Evolutionary conservation across 2,113 vertebrate genomes (phyloP).

Genomic region (Chascanopsetta lugubris): DNA sequence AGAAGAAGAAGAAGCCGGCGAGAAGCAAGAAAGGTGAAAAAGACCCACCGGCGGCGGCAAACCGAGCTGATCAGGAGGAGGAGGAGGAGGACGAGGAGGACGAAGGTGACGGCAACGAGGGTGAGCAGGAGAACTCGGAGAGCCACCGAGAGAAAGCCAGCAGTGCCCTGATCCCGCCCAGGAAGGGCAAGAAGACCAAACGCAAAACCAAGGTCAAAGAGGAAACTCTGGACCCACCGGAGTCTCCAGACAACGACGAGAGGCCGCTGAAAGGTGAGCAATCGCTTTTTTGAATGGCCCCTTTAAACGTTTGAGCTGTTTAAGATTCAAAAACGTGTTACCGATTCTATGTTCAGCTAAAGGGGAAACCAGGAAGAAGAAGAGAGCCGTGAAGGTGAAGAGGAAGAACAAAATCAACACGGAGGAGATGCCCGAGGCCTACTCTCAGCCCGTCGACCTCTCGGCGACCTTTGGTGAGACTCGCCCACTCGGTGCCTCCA

Average conservation of each 20-base stretch:
- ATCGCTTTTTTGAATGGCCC: background rate
- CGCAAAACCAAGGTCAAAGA: constrained; percentile 70
- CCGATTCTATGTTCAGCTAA: constrained; percentile 62
- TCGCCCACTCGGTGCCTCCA: constrained; percentile 22
- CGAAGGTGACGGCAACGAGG: constrained; percentile 48
- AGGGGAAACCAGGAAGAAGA: constrained; percentile 79
- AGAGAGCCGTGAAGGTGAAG: constrained; percentile 76
- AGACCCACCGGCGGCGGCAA: background rate
- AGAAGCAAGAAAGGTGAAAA: constrained; percentile 55
- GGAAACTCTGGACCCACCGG: constrained; percentile 51
- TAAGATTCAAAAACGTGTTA: background rate
- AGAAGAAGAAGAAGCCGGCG: constrained; percentile 76
- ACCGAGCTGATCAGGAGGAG: background rate
- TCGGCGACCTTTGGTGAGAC: constrained; percentile 85
- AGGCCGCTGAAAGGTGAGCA: constrained; percentile 65
- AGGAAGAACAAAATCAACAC: constrained; percentile 88
- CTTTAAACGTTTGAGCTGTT: background rate
- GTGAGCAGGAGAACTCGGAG: constrained; percentile 58
- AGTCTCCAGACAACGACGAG: constrained; percentile 46
- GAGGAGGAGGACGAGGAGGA: constrained; percentile 39
- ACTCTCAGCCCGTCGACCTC: constrained; percentile 76
- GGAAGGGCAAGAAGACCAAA: constrained; percentile 63
- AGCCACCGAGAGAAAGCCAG: constrained; percentile 61
- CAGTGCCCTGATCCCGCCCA: constrained; percentile 65
- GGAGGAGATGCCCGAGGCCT: constrained; percentile 64